Base-by-base conservation (phyloP, 2,888 invertebrate species). In the Allophyes oxyacanthae region DNA sequence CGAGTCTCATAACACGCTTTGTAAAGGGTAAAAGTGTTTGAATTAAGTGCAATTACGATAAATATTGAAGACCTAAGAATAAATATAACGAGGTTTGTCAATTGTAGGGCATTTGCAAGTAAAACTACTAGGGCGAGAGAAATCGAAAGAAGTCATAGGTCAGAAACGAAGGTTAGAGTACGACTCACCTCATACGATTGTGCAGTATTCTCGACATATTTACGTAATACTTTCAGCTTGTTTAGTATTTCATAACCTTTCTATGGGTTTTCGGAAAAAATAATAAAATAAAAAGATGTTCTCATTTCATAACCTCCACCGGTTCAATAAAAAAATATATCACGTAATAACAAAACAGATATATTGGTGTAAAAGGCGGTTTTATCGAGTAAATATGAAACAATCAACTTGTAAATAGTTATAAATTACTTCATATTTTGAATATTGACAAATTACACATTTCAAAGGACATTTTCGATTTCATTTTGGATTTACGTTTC, bases 201-300 rank as follows among this genome's bases (percentile, higher is more conserved):
- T 92, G 91, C 51, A 94, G 87, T 83, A 94, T 91, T 80, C 93
- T 88, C 68, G 94, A 93, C 94, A 94, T 93, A 67, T 91, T 87
- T 82, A 84, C 78, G 83, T 86, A 82, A 86, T 83, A 83, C 75
- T 63, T 84, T 82, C 56, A 78, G 73, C 73, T 82, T 75, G 74
- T 75, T 78, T 74, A 79, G 75, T 83, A 83, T 84, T 83, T 84
- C 85, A 86, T 89, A 87, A 87, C 87, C 85, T 86, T 79, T 75
- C 63, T 62, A 64, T 61, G 62, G 65, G 75, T 62, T 67, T 74
- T 77, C 64, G 52, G 63, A 63, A 74, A 75, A 78, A 75, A 79
- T 78, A 80, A 74, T 70, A 72, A 69, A 48, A 64, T 71, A 70
- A 57, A 75, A 74, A 73, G 65, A 70, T 64, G 48, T 64, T 72